phyloP scores from a whole-genome alignment of 2,113 vertebrate species.

The Onychorhynchus coronatus region DNA sequence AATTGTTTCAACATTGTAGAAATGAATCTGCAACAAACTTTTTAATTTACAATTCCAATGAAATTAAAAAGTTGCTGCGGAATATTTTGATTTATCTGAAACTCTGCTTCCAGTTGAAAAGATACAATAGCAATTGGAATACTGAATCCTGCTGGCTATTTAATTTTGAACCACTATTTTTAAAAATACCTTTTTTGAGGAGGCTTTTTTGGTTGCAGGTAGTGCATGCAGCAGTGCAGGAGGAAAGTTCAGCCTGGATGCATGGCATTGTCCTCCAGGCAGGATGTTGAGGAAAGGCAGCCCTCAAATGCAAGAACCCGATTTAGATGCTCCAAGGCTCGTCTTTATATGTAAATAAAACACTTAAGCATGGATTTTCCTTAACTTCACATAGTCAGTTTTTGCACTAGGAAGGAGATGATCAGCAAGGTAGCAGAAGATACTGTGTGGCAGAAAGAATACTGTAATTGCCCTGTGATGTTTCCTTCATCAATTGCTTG shows the following conservation, averaged over 20 bases:
- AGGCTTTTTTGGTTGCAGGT: background rate
- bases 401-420: background rate
- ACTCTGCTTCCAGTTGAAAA: background rate
- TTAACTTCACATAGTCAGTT: background rate
- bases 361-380: background rate
- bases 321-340: background rate
- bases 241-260: background rate
- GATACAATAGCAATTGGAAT: background rate
- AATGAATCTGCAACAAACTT: slow-evolving; percentile 22
- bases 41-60: background rate
- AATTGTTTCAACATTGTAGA: background rate
- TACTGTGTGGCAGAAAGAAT: background rate
- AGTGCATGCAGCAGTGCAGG: background rate
- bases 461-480: background rate
- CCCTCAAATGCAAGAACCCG: background rate
- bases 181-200: background rate
- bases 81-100: background rate
- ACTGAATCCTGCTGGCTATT: background rate
- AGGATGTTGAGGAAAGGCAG: background rate
- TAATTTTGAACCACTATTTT: background rate
- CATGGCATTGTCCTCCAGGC: background rate
- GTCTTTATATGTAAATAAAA: background rate
- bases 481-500: background rate
- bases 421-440: background rate
- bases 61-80: background rate